Evolutionary conservation across 1,140 invertebrate genomes (phyloP), one percentile per base, ranked within the genome.

Genomic region (Wasmannia auropunctata): DNA sequence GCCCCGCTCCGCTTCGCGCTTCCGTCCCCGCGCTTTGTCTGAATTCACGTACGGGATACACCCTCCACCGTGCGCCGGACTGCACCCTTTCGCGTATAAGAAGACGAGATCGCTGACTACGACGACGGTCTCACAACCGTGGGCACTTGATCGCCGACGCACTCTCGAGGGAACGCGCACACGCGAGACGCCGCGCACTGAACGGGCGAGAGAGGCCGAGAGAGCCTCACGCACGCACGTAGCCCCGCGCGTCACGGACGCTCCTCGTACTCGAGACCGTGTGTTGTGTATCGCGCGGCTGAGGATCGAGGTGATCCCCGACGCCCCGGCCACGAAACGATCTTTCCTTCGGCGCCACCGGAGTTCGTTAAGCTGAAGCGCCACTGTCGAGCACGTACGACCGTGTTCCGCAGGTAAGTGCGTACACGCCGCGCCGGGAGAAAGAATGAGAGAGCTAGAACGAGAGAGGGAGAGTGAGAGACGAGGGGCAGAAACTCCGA

Each of bases 351-450:
- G 46, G 72, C 81, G 70, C 72, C 83, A 70, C 43, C 85, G 60
- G 76, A 75, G 86, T 88, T 74, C 60, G 63, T 86, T 58, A 54
- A 72, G 76, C 54, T 28, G 86, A 90, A 90, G 89, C 89, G 88
- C 89, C 89, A 90, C 88, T 86, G 88, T 90, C 88, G 89, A 80
- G 70, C 88, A 90, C 87, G 86, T 87, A 89, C 88, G 88, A 90
- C 80, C 89, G 89, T 80, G 89, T 90, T 90, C 88, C 88, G 89
- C 89, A 90, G 88, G 89, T 90, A 90, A 90, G 89, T 89, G 89
- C 88, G 88, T 89, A 75, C 63, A 72, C 76, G 56, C 37, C 43
- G 34, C 10, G 3, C 34, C 34, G 58, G 51, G 69, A 86, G 72
- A 77, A 80, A 77, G 63, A 81, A 37, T 63, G 25, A 80, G 58